phyloP scores from a whole-genome alignment of 1,140 invertebrate species.

The Thaumatotibia leucotreta region DNA sequence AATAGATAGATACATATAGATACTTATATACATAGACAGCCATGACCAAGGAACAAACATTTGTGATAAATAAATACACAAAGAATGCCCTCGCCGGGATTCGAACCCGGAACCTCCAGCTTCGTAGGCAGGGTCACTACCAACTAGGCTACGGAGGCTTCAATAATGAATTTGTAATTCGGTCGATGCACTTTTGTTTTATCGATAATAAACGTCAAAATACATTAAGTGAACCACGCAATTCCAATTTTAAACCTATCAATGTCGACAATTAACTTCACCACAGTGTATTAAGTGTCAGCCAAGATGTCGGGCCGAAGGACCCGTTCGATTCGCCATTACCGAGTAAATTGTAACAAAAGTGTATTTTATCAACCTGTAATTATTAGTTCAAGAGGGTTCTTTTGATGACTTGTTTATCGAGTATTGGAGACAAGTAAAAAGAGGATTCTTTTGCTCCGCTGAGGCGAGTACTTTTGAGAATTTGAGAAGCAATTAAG shows the following conservation, averaged over 20 bases:
- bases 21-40: too few species aligned
- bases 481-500: slow-evolving; percentile 70
- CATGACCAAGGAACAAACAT: too few species aligned
- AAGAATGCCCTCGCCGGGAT: too few species aligned
- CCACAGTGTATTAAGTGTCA: not conserved
- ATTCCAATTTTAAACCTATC: not conserved
- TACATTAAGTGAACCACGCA: not conserved
- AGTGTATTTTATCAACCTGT: slow-evolving; percentile 22
- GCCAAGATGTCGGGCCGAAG: not conserved
- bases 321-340: slow-evolving; percentile 11
- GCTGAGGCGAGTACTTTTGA: slow-evolving; percentile 48
- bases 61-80: too few species aligned
- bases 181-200: not conserved
- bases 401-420: slow-evolving; percentile 54
- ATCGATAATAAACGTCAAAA: not conserved
- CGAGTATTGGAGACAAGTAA: slow-evolving; percentile 46
- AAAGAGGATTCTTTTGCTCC: slow-evolving; percentile 53
- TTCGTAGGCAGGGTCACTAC: too few species aligned
- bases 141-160: too few species aligned
- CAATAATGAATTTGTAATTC: not conserved
- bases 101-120: too few species aligned
- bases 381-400: slow-evolving; percentile 30
- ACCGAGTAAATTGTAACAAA: slow-evolving; percentile 27
- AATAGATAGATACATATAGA: too few species aligned
- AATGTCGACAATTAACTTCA: not conserved